phyloP scores from a whole-genome alignment of 1,140 invertebrate species.

The Physella acuta region DNA sequence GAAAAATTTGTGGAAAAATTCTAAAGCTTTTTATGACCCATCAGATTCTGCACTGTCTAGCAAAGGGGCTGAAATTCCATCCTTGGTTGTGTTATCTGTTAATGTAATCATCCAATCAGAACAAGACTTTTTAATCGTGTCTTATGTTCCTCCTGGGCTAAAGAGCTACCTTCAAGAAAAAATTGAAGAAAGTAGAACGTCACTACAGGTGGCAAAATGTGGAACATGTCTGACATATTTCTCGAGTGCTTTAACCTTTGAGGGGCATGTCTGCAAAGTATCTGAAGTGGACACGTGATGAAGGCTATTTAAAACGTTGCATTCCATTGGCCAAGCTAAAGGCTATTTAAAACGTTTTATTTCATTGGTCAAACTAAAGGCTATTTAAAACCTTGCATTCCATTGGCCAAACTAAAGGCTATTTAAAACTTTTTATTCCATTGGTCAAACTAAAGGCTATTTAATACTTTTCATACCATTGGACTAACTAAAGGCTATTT shows the following conservation, averaged over 20 bases:
- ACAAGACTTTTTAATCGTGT: neutral
- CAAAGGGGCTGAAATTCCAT: neutral
- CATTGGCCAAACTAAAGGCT: too few relatives aligned
- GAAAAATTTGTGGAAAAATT: neutral
- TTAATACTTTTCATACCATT: too few relatives aligned
- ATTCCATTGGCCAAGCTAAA: too few relatives aligned
- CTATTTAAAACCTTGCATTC: too few relatives aligned
- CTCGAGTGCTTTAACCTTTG: neutral
- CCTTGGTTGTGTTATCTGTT: neutral
- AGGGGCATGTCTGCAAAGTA: neutral
- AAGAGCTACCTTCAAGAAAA: neutral
- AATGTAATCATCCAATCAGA: neutral
- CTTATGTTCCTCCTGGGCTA: neutral
- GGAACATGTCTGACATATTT: neutral
- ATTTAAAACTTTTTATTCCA: too few relatives aligned
- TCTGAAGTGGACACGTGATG: too few relatives aligned
- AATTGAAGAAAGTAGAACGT: neutral
- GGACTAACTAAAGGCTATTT: too few relatives aligned
- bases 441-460: too few relatives aligned
- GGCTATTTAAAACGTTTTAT: too few relatives aligned
- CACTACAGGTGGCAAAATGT: neutral
- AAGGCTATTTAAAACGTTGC: too few relatives aligned
- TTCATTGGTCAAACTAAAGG: too few relatives aligned
- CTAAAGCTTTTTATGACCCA: neutral
- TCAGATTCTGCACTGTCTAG: neutral